Conservation (phyloP, 2,113 vertebrate species). For the Clarias macrocephalus region DNA sequence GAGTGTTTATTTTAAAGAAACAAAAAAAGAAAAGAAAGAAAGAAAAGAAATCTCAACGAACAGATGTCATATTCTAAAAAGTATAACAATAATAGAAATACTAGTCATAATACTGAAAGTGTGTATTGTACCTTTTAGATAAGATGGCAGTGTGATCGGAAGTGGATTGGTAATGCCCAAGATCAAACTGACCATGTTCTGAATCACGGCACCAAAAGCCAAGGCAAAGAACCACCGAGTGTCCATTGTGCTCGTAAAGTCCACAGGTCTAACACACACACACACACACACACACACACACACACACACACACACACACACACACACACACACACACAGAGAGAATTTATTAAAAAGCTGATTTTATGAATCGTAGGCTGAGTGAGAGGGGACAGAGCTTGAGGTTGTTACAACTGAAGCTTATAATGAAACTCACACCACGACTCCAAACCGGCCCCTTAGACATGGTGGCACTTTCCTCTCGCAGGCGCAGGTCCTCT, state of each 20-base stretch:
- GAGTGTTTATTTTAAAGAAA: too few relatives aligned
- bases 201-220: constrained; percentile 81
- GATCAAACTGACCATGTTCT: constrained; percentile 80
- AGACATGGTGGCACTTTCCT: constrained; percentile 65
- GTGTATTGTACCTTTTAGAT: constrained; percentile 75
- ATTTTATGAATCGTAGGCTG: neutral
- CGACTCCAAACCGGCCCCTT: constrained; percentile 71
- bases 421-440: constrained; percentile 75
- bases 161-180: constrained; percentile 69
- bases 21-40: too few relatives aligned
- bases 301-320: neutral
- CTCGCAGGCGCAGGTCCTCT: constrained; percentile 60
- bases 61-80: too few relatives aligned
- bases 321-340: neutral
- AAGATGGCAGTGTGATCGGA: constrained; percentile 69
- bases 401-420: neutral
- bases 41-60: too few relatives aligned
- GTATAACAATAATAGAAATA: neutral
- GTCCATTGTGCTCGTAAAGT: constrained; percentile 77
- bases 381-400: neutral
- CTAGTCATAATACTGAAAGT: neutral
- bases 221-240: constrained; percentile 87
- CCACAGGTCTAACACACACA: constrained; percentile 75
- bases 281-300: too few relatives aligned
- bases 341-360: neutral